Evolutionary conservation across 2,113 vertebrate species (phyloP).

Genomic region (Tragulus kanchil): DNA sequence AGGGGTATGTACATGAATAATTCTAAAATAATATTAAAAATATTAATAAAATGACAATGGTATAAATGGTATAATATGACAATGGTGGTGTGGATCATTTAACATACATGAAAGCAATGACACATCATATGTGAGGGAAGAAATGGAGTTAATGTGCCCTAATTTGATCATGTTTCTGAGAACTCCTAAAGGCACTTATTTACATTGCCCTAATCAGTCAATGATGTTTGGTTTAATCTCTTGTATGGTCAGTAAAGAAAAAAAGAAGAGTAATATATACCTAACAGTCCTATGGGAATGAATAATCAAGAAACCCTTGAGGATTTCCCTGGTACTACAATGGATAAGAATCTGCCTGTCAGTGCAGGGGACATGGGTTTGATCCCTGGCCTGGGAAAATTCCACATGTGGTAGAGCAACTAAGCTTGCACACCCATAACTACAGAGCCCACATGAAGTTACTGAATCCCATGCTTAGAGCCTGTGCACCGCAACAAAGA

Average conservation of each 20-base stretch:
- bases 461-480: neutral
- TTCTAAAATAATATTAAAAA: neutral
- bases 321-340: neutral
- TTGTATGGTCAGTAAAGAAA: neutral
- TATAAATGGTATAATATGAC: neutral
- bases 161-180: neutral
- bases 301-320: neutral
- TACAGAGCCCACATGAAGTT: rapidly evolving
- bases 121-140: neutral
- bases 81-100: neutral
- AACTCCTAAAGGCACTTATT: neutral
- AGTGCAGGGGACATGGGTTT: neutral
- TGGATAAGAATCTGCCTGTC: neutral
- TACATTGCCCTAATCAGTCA: neutral
- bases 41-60: neutral
- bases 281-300: neutral
- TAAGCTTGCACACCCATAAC: neutral
- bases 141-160: neutral
- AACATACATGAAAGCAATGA: neutral
- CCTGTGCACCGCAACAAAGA: neutral
- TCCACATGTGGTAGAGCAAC: neutral
- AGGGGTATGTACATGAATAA: neutral
- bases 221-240: neutral
- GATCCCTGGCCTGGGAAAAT: neutral
- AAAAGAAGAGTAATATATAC: neutral